phyloP scores from a whole-genome alignment of 2,113 vertebrate genomes.

The Anarrhichthys ocellatus region DNA sequence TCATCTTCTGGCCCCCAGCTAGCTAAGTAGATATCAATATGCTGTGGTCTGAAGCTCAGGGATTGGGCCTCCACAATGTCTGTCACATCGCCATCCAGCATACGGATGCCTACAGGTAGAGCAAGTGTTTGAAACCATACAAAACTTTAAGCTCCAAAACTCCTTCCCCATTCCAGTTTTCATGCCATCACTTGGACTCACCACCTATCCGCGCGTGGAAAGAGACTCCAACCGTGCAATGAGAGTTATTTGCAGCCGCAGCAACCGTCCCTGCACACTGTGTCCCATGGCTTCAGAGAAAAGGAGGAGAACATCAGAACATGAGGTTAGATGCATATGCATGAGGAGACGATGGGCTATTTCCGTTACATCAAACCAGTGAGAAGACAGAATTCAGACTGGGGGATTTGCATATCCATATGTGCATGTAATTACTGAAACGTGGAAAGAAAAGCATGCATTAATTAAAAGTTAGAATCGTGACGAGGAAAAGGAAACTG shows the following conservation, averaged over 20 bases:
- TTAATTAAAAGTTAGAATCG: conserved; percentile 51
- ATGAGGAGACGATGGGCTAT: conserved; percentile 71
- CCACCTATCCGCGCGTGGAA: conserved; percentile 96
- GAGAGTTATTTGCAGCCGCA: conserved; percentile 93
- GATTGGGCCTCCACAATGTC: conserved; percentile 95
- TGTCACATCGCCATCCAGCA: conserved; percentile 96
- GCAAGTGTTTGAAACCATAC: neutral
- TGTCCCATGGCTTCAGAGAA: conserved; percentile 92
- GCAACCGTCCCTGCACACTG: conserved; percentile 95
- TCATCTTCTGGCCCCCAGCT: conserved; percentile 98
- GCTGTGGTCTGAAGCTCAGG: conserved; percentile 90
- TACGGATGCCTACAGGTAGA: conserved; percentile 89
- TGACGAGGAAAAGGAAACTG: neutral
- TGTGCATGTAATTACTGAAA: conserved; percentile 66
- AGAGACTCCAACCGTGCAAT: conserved; percentile 93
- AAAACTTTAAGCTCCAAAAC: conserved; percentile 34
- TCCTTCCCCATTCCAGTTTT: conserved; percentile 15
- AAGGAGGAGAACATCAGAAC: conserved; percentile 69
- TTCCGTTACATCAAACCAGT: conserved; percentile 73
- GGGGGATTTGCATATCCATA: conserved; percentile 71
- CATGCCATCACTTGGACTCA: conserved; percentile 71
- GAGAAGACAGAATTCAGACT: conserved; percentile 65
- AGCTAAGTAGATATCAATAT: conserved; percentile 94
- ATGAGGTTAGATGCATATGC: conserved; percentile 73
- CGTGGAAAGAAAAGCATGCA: conserved; percentile 45